These are phyloP conservation scores for Empidonax traillii DNA, from an alignment of 2,113 vertebrate genomes.

Conservation along the genomic window DNA sequence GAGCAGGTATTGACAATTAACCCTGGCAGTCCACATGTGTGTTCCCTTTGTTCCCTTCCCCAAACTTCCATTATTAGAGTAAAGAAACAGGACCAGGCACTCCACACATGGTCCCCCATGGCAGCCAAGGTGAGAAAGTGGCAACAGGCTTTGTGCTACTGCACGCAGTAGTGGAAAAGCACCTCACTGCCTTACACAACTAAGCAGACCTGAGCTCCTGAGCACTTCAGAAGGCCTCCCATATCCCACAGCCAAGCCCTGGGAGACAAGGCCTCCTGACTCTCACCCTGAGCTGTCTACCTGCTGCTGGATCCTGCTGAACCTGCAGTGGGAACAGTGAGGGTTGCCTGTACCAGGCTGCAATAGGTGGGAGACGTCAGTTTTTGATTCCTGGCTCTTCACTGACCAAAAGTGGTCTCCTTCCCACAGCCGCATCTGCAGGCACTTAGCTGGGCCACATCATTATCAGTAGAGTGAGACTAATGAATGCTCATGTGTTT, in stretches of 20 bases:
- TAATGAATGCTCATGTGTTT: background rate
- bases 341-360: background rate
- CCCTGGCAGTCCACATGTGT: background rate
- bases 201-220: background rate
- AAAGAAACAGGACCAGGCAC: background rate
- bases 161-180: rapidly evolving
- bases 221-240: background rate
- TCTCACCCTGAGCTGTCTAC: background rate
- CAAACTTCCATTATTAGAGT: background rate
- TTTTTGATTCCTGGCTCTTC: background rate
- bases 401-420: background rate
- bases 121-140: background rate
- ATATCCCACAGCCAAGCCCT: rapidly evolving
- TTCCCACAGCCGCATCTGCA: background rate
- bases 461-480: background rate
- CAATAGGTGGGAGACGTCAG: background rate
- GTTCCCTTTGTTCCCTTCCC: background rate
- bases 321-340: background rate
- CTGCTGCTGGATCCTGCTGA: background rate
- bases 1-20: background rate
- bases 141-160: background rate
- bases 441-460: background rate
- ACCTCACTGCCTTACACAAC: background rate
- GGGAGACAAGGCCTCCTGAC: background rate
- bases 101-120: rapidly evolving